These are phyloP conservation scores for Trissolcus basalis DNA, from an alignment of 1,140 invertebrate genomes.

Conservation along the genomic window DNA sequence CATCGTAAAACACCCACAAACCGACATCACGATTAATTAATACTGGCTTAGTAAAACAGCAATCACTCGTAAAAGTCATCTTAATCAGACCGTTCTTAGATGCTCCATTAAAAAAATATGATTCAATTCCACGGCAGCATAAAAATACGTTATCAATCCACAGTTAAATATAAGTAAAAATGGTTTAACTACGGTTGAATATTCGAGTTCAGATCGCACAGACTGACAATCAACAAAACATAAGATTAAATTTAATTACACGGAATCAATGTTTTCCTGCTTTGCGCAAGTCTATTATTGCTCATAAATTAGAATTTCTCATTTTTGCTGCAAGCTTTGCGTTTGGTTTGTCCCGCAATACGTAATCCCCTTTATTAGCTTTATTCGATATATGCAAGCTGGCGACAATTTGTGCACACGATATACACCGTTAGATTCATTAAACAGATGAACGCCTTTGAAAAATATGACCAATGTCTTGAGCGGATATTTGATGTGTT, in stretches of 20 bases:
- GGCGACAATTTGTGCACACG: conserved; percentile 22
- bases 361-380: conserved; percentile 48
- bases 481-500: conserved; percentile 20
- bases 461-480: conserved; percentile 33
- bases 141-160: not conserved
- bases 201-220: not conserved
- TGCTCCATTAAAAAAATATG: not conserved
- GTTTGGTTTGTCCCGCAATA: conserved; percentile 15
- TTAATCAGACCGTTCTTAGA: not conserved
- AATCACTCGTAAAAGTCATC: too few species aligned
- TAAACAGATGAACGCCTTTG: conserved; percentile 43
- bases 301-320: conserved; percentile 18
- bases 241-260: conserved; percentile 26
- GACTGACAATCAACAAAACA: conserved; percentile 14
- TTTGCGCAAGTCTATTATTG: conserved; percentile 9
- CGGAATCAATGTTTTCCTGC: conserved; percentile 18
- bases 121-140: not conserved
- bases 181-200: not conserved
- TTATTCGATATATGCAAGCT: conserved; percentile 29
- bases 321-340: not conserved
- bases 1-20: too few species aligned
- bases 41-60: too few species aligned
- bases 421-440: conserved; percentile 43
- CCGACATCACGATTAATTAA: too few species aligned
- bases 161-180: conserved; percentile 1